phyloP scores from a whole-genome alignment of 2,113 vertebrate species.

The Macquaria australasica region DNA sequence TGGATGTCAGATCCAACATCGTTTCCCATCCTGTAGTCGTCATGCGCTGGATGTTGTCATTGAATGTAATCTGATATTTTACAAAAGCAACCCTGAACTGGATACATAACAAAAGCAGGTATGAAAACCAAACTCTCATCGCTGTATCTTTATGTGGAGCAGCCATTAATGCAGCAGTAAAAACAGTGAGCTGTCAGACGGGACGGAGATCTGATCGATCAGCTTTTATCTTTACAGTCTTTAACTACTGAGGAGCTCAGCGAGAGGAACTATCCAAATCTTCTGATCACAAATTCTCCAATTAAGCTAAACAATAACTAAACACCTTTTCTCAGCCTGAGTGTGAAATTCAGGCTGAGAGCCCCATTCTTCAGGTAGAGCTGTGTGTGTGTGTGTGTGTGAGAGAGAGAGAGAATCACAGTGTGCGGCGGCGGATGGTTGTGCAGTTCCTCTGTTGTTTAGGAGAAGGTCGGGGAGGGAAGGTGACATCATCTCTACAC shows the following conservation, averaged over 20 bases:
- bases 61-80: too few relatives aligned
- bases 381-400: background rate
- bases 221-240: too few relatives aligned
- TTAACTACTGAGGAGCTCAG: background rate
- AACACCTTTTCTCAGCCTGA: slow-evolving; percentile 51
- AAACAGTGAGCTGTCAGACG: too few relatives aligned
- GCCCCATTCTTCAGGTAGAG: slow-evolving; percentile 33
- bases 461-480: slow-evolving; percentile 19
- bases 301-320: slow-evolving; percentile 46
- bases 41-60: too few relatives aligned
- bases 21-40: too few relatives aligned
- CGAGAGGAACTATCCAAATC: background rate
- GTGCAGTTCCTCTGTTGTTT: slow-evolving; percentile 40
- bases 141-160: too few relatives aligned
- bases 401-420: slow-evolving; percentile 40
- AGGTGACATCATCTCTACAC: slow-evolving; percentile 79
- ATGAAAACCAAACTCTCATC: too few relatives aligned
- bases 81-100: too few relatives aligned
- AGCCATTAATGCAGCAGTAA: too few relatives aligned
- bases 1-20: too few relatives aligned
- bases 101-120: too few relatives aligned
- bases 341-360: slow-evolving; percentile 52
- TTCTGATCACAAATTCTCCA: slow-evolving; percentile 23
- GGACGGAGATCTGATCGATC: too few relatives aligned
- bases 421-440: background rate